phyloP scores from a whole-genome alignment of 2,888 invertebrate genomes.

The Dryomyza anilis region DNA sequence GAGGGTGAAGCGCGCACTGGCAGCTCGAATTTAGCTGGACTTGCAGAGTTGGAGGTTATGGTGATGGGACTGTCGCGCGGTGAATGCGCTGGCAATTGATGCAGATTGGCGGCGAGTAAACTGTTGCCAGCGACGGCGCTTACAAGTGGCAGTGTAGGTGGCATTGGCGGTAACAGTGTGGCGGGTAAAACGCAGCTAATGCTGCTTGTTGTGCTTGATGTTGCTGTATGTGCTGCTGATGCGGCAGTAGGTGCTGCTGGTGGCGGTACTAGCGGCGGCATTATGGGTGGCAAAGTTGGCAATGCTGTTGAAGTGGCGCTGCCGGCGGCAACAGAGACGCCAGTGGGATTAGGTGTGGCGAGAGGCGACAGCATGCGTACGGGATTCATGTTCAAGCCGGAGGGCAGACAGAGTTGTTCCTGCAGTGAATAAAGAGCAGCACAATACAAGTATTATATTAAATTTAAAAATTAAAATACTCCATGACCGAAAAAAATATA shows the following conservation, averaged over 20 bases:
- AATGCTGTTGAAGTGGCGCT: slow-evolving; percentile 28
- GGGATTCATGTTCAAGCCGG: slow-evolving; percentile 61
- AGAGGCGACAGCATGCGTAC: slow-evolving; percentile 57
- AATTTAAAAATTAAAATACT: too few relatives aligned
- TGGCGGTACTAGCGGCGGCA: slow-evolving; percentile 33
- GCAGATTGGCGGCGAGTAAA: slow-evolving; percentile 23
- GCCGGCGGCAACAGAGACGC: slow-evolving; percentile 33
- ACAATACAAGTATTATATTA: background rate
- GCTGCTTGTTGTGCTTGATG: too few relatives aligned
- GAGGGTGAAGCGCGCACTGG: slow-evolving; percentile 67
- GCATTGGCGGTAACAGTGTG: slow-evolving; percentile 35
- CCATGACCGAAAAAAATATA: too few relatives aligned
- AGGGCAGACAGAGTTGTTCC: slow-evolving; percentile 59
- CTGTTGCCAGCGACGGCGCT: too few relatives aligned
- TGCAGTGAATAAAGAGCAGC: slow-evolving; percentile 19
- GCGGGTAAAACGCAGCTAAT: slow-evolving; percentile 18
- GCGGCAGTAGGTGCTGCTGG: background rate
- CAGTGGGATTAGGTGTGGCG: slow-evolving; percentile 53
- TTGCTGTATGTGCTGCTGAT: too few relatives aligned
- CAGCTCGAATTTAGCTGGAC: slow-evolving; percentile 64
- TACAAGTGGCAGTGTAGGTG: slow-evolving; percentile 34
- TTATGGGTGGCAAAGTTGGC: slow-evolving; percentile 28
- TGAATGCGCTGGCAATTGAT: slow-evolving; percentile 45
- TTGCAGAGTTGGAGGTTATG: slow-evolving; percentile 59
- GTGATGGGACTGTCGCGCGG: slow-evolving; percentile 61